phyloP scores from a whole-genome alignment of 2,113 vertebrate genomes.

The Bubo scandiacus region DNA sequence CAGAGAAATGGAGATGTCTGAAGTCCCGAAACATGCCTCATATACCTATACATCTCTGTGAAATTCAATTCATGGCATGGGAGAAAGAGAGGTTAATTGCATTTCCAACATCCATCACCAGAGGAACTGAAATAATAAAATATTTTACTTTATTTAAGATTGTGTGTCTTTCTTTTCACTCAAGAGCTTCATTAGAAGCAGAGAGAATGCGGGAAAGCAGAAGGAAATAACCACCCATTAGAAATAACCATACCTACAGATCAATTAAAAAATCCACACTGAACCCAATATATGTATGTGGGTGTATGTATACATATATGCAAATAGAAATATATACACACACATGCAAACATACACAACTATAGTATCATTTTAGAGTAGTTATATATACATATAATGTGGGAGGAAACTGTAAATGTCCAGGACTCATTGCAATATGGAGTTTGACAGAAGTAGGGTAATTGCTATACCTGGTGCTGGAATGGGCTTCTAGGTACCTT shows the following conservation, averaged over 20 bases:
- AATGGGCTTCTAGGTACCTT: not conserved
- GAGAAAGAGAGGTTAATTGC: not conserved
- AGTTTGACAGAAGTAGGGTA: not conserved
- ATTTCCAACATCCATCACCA: not conserved
- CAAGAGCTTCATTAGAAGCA: not conserved
- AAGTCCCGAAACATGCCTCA: not conserved
- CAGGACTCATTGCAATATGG: not conserved
- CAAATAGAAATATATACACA: not conserved
- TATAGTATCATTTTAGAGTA: not conserved
- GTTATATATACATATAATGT: not conserved
- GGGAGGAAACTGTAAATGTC: not conserved
- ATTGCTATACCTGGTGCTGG: not conserved
- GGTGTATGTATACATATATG: not conserved
- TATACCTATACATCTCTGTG: not conserved
- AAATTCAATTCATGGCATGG: not conserved
- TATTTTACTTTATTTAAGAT: not conserved
- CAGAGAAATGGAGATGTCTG: not conserved
- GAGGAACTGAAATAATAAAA: not conserved
- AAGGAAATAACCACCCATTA: not conserved
- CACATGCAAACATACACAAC: not conserved
- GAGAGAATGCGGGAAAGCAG: not conserved
- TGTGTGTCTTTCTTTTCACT: not conserved
- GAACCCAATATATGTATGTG: accelerated
- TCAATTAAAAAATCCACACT: not conserved
- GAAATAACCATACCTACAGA: not conserved